Conservation (phyloP, 2,888 invertebrate species). For the Candidula unifasciata region DNA sequence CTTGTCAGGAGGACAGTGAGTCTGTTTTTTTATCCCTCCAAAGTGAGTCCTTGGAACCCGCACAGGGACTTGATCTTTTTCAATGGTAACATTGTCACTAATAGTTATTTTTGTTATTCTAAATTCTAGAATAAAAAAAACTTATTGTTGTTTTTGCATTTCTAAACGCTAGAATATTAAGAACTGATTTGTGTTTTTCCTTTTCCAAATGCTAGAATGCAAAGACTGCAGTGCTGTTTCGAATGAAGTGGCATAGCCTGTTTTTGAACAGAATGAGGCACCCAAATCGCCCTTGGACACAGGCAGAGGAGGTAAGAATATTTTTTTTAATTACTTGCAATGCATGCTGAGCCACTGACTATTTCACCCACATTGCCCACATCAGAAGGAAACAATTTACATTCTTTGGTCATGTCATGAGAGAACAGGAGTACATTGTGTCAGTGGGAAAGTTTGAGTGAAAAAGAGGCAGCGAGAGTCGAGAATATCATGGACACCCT, state of each 20-base stretch:
- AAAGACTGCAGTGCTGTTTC: conserved; percentile 25
- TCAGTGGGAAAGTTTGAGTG: too few species aligned
- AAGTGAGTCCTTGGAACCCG: too few species aligned
- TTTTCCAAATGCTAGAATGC: conserved; percentile 21
- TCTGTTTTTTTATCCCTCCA: too few species aligned
- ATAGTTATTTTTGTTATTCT: too few species aligned
- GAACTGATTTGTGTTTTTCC: background rate
- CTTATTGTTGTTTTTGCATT: too few species aligned
- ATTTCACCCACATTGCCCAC: background rate
- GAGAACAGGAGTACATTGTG: too few species aligned
- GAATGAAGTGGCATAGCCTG: conserved; percentile 86
- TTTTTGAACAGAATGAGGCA: conserved; percentile 81
- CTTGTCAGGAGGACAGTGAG: too few species aligned
- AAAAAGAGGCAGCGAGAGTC: too few species aligned
- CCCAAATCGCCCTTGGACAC: conserved; percentile 79
- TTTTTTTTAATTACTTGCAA: background rate
- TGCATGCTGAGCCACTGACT: background rate
- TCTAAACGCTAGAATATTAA: conserved; percentile 27
- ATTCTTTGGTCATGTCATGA: too few species aligned
- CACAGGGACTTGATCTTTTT: too few species aligned
- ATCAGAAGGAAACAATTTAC: background rate
- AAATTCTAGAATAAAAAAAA: conserved; percentile 23
- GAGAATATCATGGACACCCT: too few species aligned
- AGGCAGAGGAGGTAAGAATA: conserved; percentile 82
- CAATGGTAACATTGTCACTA: conserved; percentile 79